These are phyloP conservation scores for Cairina moschata DNA, from an alignment of 2,113 vertebrate species.

Conservation along the genomic window DNA sequence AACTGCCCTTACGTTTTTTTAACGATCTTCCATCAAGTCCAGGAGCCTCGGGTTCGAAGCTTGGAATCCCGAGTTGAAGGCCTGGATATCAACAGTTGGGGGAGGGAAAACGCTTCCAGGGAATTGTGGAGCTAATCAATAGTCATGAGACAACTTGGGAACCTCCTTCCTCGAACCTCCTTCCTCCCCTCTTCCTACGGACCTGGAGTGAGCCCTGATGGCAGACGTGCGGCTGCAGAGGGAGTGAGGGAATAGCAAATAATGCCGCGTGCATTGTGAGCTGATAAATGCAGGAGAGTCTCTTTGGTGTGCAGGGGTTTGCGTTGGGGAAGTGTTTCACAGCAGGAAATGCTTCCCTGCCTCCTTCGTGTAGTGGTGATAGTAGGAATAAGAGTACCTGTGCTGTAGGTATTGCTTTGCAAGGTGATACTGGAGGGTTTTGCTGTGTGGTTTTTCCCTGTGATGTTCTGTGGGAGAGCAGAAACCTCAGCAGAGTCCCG, in stretches of 20 bases:
- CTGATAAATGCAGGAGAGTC: background rate
- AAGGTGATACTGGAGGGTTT: no score
- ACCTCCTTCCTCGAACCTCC: background rate
- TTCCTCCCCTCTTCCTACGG: background rate
- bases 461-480: background rate
- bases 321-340: background rate
- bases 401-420: background rate
- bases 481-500: background rate
- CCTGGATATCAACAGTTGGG: slow-evolving; percentile 39
- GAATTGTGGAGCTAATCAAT: background rate
- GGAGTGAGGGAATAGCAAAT: background rate
- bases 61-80: background rate
- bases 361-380: fast-evolving
- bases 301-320: background rate
- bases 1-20: background rate
- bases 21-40: background rate
- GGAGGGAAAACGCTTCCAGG: fast-evolving
- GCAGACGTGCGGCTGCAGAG: slow-evolving; percentile 1
- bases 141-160: background rate
- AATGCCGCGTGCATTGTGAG: background rate
- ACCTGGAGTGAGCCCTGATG: background rate
- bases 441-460: fast-evolving
- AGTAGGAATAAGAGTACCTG: background rate
- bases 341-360: background rate
- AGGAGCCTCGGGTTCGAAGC: background rate